Percentiles rank a stretch among this genome's conserved stretches.
These are phyloP conservation scores for Lepidonotus clava DNA, from an alignment of 2,888 invertebrate genomes.

Conservation along the genomic window DNA sequence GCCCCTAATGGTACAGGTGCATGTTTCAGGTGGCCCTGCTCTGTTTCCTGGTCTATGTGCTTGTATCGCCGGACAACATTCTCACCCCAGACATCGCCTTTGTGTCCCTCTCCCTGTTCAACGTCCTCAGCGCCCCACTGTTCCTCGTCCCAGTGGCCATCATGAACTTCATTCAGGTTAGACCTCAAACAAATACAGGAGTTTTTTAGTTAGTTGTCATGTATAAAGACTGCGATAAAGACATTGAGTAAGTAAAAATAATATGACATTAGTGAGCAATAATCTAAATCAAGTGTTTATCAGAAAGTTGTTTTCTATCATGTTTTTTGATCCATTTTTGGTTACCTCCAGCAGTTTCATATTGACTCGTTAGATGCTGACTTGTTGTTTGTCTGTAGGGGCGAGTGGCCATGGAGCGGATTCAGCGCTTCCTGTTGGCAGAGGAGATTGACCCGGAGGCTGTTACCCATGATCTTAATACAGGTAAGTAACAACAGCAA, in stretches of 20 bases:
- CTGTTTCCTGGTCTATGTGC: conserved; percentile 82
- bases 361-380: no score
- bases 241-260: no score
- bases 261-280: no score
- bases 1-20: no score
- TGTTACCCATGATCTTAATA: conserved; percentile 3
- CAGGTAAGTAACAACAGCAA: neutral
- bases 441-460: conserved; percentile 72
- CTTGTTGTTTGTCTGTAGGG: conserved; percentile 70
- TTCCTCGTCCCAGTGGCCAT: conserved; percentile 98
- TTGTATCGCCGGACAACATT: conserved; percentile 89
- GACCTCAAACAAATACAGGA: no score
- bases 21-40: conserved; percentile 78
- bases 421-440: conserved; percentile 74
- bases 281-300: no score
- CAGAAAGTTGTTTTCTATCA: no score
- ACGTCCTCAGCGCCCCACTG: conserved; percentile 92
- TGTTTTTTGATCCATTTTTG: no score
- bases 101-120: conserved; percentile 97
- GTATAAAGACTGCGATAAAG: no score
- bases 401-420: conserved; percentile 75
- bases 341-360: no score
- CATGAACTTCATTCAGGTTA: conserved; percentile 78
- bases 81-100: conserved; percentile 95
- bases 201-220: no score